These are phyloP conservation scores for Nipponia nippon DNA, from an alignment of 2,113 vertebrate species.

Conservation along the genomic window DNA sequence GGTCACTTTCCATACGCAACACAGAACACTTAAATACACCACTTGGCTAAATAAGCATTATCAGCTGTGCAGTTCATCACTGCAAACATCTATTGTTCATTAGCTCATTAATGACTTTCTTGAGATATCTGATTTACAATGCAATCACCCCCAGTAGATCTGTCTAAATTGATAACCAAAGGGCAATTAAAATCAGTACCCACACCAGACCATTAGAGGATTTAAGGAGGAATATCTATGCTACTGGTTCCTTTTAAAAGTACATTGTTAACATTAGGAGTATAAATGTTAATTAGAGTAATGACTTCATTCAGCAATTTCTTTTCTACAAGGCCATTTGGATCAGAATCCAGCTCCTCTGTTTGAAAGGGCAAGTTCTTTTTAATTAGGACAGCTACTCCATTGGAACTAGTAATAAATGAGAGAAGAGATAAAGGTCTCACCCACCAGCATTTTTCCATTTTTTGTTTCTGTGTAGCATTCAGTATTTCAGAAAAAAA, in stretches of 20 bases:
- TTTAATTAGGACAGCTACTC: constrained; percentile 64
- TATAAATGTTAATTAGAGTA: constrained; percentile 68
- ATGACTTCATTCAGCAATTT: constrained; percentile 68
- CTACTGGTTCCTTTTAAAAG: constrained; percentile 29
- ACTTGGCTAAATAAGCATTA: background rate
- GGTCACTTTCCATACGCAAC: background rate
- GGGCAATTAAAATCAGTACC: constrained; percentile 56
- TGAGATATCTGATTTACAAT: constrained; percentile 33
- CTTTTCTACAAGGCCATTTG: constrained; percentile 67
- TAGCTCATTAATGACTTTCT: constrained; percentile 21
- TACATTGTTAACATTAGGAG: constrained; percentile 41
- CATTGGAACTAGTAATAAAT: constrained; percentile 46
- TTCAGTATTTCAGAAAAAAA: background rate
- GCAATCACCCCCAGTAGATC: constrained; percentile 3
- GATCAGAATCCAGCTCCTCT: constrained; percentile 41
- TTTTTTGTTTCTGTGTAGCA: background rate
- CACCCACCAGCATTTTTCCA: background rate
- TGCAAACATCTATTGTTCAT: background rate
- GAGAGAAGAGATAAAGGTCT: constrained; percentile 21
- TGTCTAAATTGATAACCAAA: constrained; percentile 60
- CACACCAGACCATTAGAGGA: background rate
- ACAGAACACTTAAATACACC: background rate
- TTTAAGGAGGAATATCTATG: constrained; percentile 37
- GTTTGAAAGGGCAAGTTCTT: constrained; percentile 62
- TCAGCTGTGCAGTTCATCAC: background rate